Evolutionary conservation across 2,797 vertebrate species (phyloP), one percentile per base, ranked within the genome.

Genomic region (Oceanodroma leucorhoa): DNA sequence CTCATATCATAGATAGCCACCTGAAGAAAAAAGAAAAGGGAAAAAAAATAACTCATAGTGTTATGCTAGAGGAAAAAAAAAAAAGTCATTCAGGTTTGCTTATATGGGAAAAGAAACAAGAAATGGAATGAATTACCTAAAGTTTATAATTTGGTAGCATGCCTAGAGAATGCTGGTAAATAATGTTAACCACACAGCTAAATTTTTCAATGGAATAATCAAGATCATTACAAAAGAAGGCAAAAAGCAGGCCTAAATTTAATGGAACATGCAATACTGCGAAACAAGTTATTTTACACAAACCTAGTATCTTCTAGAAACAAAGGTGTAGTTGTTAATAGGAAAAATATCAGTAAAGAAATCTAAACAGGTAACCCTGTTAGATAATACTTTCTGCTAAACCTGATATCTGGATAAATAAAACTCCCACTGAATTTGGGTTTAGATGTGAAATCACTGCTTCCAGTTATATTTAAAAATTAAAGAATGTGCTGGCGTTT

Each of bases 81-180:
- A 11, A 30, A 22, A 0, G 36, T 36, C 10, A 57, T n/a, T 76
- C 4, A 40, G 3, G 5, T 7, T 64, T 57, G 7, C 7, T 5
- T 43, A 53, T 34, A 8, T 34, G 12, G 38, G 34, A 34, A 66
- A 73, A 78, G 6, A 78, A 57, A 34, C 34, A 55, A 66, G 20
- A 57, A 61, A 29, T 26, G 0, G 27, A 54, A 36, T 48, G 0
- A 66, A 55, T 45, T 54, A 53, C 14, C 19, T 48, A 14, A 3
- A 26, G 50, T 67, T 57, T 72, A 26, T 43, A 26, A 62, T 43
- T 36, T 72, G n/a, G 11, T 58, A 36, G 4, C 30, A 27, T 60
- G 15, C 6, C 4, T 72, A 29, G 9, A 58, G 27, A 69, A 62
- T 62, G 19, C 1, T 62, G 19, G 17, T 48, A 55, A 40, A 20